phyloP scores from a whole-genome alignment of 2,888 invertebrate genomes.

The Pachliopta kotzebuea region DNA sequence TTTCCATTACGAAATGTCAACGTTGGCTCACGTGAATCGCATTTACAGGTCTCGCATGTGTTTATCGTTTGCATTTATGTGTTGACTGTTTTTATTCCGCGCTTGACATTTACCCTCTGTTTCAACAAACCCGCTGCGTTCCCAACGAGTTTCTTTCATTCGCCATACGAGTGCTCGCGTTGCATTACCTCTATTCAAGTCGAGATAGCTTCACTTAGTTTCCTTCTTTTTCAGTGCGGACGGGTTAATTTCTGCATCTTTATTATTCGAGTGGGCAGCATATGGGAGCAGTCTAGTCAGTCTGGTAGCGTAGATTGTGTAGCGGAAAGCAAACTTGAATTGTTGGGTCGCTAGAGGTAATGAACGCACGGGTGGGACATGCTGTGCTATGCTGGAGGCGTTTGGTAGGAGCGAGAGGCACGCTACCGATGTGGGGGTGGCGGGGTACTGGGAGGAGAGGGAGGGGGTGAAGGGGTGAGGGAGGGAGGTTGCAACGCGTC shows the following conservation, averaged over 20 bases:
- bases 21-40: constrained; percentile 60
- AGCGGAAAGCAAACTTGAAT: constrained; percentile 79
- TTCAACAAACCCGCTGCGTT: constrained; percentile 67
- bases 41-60: constrained; percentile 70
- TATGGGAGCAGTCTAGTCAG: constrained; percentile 67
- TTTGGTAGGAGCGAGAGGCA: constrained; percentile 67
- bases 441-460: constrained; percentile 38
- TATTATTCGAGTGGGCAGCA: constrained; percentile 78
- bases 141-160: constrained; percentile 76
- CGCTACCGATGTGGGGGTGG: constrained; percentile 41
- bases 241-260: constrained; percentile 79
- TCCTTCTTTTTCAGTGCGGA: constrained; percentile 71
- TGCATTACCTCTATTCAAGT: constrained; percentile 75
- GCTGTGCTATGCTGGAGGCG: constrained; percentile 68
- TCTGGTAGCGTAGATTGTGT: constrained; percentile 76
- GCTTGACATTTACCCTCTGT: constrained; percentile 78
- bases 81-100: constrained; percentile 80
- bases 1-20: constrained; percentile 47
- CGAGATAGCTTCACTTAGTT: constrained; percentile 80
- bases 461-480: constrained; percentile 41
- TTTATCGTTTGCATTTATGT: constrained; percentile 80
- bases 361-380: constrained; percentile 77
- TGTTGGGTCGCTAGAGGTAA: constrained; percentile 78
- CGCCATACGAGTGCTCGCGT: constrained; percentile 68
- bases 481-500: constrained; percentile 63